phyloP scores from a whole-genome alignment of 2,888 invertebrate species.

The Hermaeophaga mercurialis region DNA sequence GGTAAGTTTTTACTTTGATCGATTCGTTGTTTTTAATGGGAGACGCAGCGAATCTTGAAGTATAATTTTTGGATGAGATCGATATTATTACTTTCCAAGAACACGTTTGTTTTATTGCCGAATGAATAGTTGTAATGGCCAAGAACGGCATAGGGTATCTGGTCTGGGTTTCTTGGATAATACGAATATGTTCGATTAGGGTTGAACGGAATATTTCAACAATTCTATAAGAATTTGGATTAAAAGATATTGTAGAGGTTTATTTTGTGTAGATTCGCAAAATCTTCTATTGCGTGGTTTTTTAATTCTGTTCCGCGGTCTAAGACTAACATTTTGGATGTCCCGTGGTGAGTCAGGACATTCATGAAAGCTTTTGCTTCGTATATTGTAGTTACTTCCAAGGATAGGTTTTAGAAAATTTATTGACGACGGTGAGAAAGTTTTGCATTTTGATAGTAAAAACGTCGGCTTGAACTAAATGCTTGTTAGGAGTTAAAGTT shows the following conservation, averaged over 20 bases:
- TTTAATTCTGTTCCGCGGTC: constrained; percentile 29
- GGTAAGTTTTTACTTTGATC: constrained; percentile 8
- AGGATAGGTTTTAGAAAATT: neutral
- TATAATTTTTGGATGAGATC: constrained; percentile 8
- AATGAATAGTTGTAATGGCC: no score
- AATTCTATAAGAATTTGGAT: constrained; percentile 25
- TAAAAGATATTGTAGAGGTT: constrained; percentile 9
- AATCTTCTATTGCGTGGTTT: constrained; percentile 21
- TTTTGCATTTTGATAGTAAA: no score
- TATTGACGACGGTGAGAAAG: no score
- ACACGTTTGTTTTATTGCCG: constrained; percentile 19
- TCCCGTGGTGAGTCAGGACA: constrained; percentile 22
- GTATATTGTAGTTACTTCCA: constrained; percentile 7
- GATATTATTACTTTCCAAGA: constrained; percentile 6
- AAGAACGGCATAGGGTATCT: constrained; percentile 20
- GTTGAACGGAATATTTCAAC: constrained; percentile 27
- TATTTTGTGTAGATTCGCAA: constrained; percentile 28
- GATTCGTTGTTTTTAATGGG: neutral
- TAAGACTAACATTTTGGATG: constrained; percentile 21
- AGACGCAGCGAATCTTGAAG: neutral
- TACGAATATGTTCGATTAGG: constrained; percentile 17
- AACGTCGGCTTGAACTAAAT: no score
- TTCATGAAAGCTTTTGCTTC: constrained; percentile 10
- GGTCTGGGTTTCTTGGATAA: neutral
- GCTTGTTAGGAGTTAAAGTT: no score